Evolutionary conservation across 2,797 vertebrate species (phyloP).

Genomic region (Rhinichthys osculus): DNA sequence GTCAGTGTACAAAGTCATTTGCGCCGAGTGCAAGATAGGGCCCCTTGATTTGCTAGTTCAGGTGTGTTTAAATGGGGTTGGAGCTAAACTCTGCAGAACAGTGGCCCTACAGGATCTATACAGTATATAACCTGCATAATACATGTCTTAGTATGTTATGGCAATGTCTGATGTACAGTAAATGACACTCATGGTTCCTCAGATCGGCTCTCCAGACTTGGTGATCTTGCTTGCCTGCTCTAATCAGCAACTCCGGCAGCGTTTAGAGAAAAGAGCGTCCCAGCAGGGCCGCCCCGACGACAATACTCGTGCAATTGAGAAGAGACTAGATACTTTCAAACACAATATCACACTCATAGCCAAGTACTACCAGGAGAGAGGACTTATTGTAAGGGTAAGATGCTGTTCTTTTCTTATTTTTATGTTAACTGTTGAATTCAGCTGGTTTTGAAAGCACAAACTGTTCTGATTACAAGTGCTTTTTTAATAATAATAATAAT

Average conservation of each 20-base stretch:
- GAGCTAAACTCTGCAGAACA: not conserved
- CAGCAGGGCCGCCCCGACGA: slow-evolving; percentile 74
- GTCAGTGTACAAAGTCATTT: too few species aligned
- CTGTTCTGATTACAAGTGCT: not conserved
- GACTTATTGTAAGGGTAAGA: slow-evolving; percentile 67
- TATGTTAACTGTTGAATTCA: slow-evolving; percentile 12
- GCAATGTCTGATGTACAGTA: not conserved
- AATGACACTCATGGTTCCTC: not conserved
- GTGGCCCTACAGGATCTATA: not conserved
- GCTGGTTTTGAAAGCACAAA: not conserved
- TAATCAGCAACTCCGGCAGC: slow-evolving; percentile 70
- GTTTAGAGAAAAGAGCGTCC: slow-evolving; percentile 70
- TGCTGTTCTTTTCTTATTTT: not conserved
- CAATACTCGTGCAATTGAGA: slow-evolving; percentile 72
- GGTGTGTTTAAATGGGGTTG: not conserved
- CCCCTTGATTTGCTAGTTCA: not conserved
- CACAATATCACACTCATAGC: slow-evolving; percentile 71
- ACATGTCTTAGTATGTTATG: not conserved
- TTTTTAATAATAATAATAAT: not conserved
- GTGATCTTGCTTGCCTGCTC: slow-evolving; percentile 74
- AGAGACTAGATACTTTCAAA: slow-evolving; percentile 73
- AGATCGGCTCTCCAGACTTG: slow-evolving; percentile 73
- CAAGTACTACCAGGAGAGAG: slow-evolving; percentile 76
- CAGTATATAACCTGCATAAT: not conserved
- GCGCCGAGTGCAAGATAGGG: too few species aligned